Conservation (phyloP, 1,140 invertebrate genomes). For the Hirudo medicinalis region DNA sequence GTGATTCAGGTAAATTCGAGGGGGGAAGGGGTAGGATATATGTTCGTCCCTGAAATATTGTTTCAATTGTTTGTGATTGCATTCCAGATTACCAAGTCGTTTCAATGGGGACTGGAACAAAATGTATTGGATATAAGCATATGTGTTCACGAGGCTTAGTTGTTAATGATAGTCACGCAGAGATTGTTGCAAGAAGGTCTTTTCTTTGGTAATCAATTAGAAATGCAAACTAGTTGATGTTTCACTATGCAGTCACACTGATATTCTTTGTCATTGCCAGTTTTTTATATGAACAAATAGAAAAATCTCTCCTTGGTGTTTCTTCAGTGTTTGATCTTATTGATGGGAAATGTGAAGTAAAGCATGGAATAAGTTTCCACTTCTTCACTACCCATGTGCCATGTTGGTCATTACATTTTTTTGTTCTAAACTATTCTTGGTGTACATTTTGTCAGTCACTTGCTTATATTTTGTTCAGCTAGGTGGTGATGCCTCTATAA, state of each 20-base stretch:
- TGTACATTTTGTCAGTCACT: conserved; percentile 15
- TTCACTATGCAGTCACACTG: neutral
- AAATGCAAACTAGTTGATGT: conserved; percentile 37
- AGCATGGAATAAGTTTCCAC: conserved; percentile 10
- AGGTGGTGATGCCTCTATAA: conserved; percentile 79
- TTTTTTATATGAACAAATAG: conserved; percentile 6
- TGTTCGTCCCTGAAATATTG: neutral
- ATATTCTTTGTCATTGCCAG: neutral
- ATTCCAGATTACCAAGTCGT: conserved; percentile 49
- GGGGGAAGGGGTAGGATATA: neutral
- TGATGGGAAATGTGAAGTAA: neutral
- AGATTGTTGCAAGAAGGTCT: conserved; percentile 66
- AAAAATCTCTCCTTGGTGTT: neutral
- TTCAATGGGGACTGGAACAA: conserved; percentile 72
- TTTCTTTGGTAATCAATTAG: conserved; percentile 62
- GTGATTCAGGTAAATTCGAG: neutral
- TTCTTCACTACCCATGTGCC: neutral
- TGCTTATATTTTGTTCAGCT: conserved; percentile 19
- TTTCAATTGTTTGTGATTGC: conserved; percentile 15
- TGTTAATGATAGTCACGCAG: conserved; percentile 79
- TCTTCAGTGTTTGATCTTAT: neutral
- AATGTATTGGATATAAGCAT: conserved; percentile 65
- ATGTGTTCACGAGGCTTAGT: conserved; percentile 49
- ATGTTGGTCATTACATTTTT: neutral
- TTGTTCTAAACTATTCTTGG: neutral